phyloP scores from a whole-genome alignment of 2,888 invertebrate genomes.

The Urechis unicinctus region DNA sequence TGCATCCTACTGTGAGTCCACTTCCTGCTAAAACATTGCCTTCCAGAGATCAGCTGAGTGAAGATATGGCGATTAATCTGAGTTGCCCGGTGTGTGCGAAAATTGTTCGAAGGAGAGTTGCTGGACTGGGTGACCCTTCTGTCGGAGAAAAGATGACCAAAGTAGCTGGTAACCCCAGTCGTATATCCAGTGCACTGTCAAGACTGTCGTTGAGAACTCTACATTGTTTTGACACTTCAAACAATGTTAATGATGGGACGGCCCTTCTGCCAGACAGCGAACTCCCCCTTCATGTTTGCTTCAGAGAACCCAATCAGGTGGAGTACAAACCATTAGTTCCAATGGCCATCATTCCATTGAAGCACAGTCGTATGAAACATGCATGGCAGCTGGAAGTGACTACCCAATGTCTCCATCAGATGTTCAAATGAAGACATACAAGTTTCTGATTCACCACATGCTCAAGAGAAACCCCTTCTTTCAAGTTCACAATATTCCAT shows the following conservation, averaged over 20 bases:
- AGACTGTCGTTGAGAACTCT: conserved; percentile 6
- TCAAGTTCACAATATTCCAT: conserved; percentile 6
- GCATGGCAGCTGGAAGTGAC: neutral
- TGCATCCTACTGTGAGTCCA: conserved; percentile 13
- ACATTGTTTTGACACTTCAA: conserved; percentile 9
- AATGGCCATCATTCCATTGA: neutral
- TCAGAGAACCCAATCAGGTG: neutral
- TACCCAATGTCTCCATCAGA: neutral
- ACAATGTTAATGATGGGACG: neutral
- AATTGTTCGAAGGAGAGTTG: neutral
- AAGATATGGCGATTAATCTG: neutral
- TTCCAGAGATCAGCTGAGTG: neutral
- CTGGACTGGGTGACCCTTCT: neutral
- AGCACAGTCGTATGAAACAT: neutral
- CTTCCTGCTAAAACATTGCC: neutral
- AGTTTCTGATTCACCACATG: conserved; percentile 11
- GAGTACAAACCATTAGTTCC: too few species aligned
- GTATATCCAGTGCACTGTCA: conserved; percentile 8
- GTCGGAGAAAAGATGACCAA: neutral
- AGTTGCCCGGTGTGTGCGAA: conserved; percentile 9
- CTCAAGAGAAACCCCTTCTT: conserved; percentile 11
- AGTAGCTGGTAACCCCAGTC: neutral
- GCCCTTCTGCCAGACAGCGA: neutral
- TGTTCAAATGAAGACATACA: neutral
- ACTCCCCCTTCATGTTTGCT: neutral